A percentile compares a stretch with the other conserved stretches of the same genome.
These are phyloP conservation scores for Dryadula phaetusa DNA, from an alignment of 2,888 invertebrate species.

Conservation along the genomic window DNA sequence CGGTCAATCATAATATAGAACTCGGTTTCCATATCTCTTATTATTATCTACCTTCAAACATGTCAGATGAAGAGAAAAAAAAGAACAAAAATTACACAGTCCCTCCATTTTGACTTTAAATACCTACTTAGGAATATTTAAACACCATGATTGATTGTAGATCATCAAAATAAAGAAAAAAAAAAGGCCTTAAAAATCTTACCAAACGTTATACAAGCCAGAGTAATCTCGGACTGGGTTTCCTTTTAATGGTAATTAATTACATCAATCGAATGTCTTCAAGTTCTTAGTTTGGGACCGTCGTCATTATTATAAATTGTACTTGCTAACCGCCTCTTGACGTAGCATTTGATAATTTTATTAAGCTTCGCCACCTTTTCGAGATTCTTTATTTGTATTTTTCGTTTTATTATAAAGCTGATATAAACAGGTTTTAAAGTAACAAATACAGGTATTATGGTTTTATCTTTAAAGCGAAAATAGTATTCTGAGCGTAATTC, in stretches of 20 bases:
- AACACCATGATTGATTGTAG: not conserved
- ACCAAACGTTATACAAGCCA: conserved; percentile 21
- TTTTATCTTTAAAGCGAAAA: not conserved
- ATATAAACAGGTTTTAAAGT: not conserved
- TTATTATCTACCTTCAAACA: not conserved
- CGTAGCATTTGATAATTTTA: conserved; percentile 17
- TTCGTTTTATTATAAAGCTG: conserved; percentile 8
- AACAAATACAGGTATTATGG: conserved; percentile 8
- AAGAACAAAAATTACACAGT: not conserved
- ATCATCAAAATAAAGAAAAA: conserved; percentile 13
- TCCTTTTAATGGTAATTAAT: conserved; percentile 36
- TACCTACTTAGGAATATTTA: conserved; percentile 5
- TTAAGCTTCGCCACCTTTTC: conserved; percentile 13
- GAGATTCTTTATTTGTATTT: conserved; percentile 9
- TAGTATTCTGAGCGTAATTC: conserved; percentile 28
- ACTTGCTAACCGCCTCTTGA: conserved; percentile 18
- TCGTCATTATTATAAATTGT: conserved; percentile 20
- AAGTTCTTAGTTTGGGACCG: conserved; percentile 22
- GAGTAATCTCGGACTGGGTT: conserved; percentile 26
- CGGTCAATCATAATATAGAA: not conserved
- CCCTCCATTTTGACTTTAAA: not conserved
- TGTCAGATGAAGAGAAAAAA: not conserved
- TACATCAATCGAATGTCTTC: conserved; percentile 27
- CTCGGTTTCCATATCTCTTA: not conserved
- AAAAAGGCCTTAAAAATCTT: conserved; percentile 25